phyloP scores from a whole-genome alignment of 2,888 invertebrate genomes.

The Nebria brevicollis region DNA sequence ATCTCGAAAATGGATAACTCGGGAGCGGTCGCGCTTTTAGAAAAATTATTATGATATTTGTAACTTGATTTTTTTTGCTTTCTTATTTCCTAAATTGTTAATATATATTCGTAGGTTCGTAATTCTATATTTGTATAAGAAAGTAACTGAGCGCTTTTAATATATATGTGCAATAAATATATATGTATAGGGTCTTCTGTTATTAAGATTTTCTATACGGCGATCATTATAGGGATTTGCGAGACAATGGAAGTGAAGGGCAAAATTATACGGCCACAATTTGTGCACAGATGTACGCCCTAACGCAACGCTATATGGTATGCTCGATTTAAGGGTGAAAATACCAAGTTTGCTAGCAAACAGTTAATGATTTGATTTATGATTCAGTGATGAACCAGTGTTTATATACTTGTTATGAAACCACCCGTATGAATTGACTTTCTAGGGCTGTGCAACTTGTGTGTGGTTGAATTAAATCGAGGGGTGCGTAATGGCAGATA shows the following conservation, averaged over 20 bases:
- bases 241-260: constrained; percentile 61
- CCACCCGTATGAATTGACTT: constrained; percentile 53
- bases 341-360: constrained; percentile 36
- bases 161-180: too few species aligned
- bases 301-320: constrained; percentile 47
- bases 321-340: background rate
- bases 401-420: constrained; percentile 60
- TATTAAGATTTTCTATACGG: constrained; percentile 28
- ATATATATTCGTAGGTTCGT: too few species aligned
- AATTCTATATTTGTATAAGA: too few species aligned
- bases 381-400: constrained; percentile 48
- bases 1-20: too few species aligned
- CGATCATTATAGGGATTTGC: constrained; percentile 60
- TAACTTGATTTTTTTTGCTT: too few species aligned
- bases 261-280: constrained; percentile 59
- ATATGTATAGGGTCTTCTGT: too few species aligned
- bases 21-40: too few species aligned
- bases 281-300: constrained; percentile 57
- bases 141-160: too few species aligned
- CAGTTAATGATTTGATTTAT: constrained; percentile 59
- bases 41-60: too few species aligned
- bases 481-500: background rate
- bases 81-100: too few species aligned
- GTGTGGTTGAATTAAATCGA: constrained; percentile 2
- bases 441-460: constrained; percentile 14